Evolutionary conservation across 1,140 invertebrate species (phyloP).

Genomic region (Cyclina sinensis): DNA sequence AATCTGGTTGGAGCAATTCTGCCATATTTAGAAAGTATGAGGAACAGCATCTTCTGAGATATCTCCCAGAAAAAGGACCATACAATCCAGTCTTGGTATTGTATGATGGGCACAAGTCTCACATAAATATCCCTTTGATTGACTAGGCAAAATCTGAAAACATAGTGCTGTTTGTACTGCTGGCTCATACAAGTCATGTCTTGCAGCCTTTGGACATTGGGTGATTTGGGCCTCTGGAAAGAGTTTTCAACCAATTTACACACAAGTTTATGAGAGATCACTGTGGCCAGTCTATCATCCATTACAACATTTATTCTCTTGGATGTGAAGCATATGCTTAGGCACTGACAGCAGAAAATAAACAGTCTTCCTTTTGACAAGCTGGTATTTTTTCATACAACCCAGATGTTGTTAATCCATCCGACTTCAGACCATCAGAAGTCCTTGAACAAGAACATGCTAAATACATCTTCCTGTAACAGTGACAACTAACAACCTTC

Average conservation of each 20-base stretch:
- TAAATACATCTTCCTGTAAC: no score
- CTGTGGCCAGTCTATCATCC: not conserved
- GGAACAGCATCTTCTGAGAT: constrained; percentile 65
- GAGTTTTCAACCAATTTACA: not conserved
- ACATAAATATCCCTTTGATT: constrained; percentile 1
- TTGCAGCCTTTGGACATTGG: constrained; percentile 68
- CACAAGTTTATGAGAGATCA: constrained; percentile 36
- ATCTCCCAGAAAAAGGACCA: not conserved
- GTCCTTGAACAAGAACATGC: not conserved
- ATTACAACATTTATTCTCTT: constrained; percentile 17
- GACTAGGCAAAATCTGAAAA: constrained; percentile 56
- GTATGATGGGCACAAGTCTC: constrained; percentile 86
- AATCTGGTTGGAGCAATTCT: constrained; percentile 69
- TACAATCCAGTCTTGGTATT: constrained; percentile 18
- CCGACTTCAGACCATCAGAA: constrained; percentile 23
- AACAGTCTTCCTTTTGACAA: constrained; percentile 41
- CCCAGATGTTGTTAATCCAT: constrained; percentile 10
- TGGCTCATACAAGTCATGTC: constrained; percentile 57
- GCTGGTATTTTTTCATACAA: constrained; percentile 57
- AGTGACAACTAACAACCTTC: no score
- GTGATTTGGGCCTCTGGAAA: constrained; percentile 71
- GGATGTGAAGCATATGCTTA: not conserved
- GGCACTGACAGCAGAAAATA: constrained; percentile 31
- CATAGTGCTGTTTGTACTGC: constrained; percentile 70
- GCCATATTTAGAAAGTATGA: constrained; percentile 74